Evolutionary conservation across 1,140 invertebrate species (phyloP).

Genomic region (Ptiloglossa arizonensis): DNA sequence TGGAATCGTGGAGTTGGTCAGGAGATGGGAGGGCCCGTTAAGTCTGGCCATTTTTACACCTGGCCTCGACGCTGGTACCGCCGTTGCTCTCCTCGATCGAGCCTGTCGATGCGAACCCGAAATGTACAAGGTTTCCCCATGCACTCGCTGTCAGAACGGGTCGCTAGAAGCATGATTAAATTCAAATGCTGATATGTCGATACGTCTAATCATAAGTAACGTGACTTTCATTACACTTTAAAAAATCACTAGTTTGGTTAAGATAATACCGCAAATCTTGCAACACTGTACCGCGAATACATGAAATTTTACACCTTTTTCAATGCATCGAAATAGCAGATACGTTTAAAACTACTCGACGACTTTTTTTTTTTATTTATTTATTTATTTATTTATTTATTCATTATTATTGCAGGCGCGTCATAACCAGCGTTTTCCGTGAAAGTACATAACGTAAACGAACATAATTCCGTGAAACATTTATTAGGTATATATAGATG

Average conservation of each 20-base stretch:
- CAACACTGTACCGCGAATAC: too few species aligned
- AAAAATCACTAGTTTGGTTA: not conserved
- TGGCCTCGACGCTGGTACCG: slow-evolving; percentile 84
- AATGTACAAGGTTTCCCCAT: slow-evolving; percentile 83
- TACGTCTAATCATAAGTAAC: not conserved
- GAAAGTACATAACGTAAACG: too few species aligned
- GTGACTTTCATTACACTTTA: not conserved
- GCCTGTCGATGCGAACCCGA: slow-evolving; percentile 85
- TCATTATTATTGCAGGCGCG: not conserved
- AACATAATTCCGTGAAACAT: not conserved
- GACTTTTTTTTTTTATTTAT: too few species aligned
- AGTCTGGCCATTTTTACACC: slow-evolving; percentile 89
- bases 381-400: too few species aligned
- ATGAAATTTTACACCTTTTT: not conserved
- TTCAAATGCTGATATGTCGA: not conserved
- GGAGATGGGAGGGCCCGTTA: slow-evolving; percentile 87
- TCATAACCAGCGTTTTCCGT: not conserved
- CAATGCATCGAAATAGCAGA: not conserved
- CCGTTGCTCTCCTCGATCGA: slow-evolving; percentile 84
- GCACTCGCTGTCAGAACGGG: slow-evolving; percentile 68
- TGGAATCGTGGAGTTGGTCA: slow-evolving; percentile 86
- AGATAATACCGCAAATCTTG: too few species aligned
- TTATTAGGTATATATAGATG: not conserved
- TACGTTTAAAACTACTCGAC: not conserved
- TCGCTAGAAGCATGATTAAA: slow-evolving; percentile 21